Evolutionary conservation across 2,888 invertebrate genomes (phyloP), one percentile per base, ranked within the genome.

Genomic region (Nomada fabriciana): DNA sequence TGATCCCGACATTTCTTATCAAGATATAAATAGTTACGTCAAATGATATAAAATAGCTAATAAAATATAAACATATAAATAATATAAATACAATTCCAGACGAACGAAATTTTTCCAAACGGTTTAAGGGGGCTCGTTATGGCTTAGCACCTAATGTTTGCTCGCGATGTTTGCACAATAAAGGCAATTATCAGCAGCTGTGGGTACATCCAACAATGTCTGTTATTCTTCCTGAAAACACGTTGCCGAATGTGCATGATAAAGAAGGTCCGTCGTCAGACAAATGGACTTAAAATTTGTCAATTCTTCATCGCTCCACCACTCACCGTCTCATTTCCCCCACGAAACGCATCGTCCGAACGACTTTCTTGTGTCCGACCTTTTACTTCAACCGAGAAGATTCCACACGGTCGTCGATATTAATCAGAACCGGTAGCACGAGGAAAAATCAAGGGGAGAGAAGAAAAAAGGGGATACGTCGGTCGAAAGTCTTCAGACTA

Each of bases 181-280:
- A 61, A 13, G 59, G 7, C 70, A 75, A 74, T 82, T 82, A 82
- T 82, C 75, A 82, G 60, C 81, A 75, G 81, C 82, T 70, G 76
- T 55, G 47, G 65, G 53, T 65, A 50, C 29, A 74, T 63, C 57
- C 47, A 65, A 13, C 10, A 52, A 13, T 15, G 42, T 55, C 65
- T 80, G 80, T 81, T 73, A 43, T 65, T 61, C 59, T 53, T 71
- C 36, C 25, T 13, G 20, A 81, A 42, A 67, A 59, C 42, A 63
- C 65, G 18, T 67, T 57, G 18, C 20, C 53, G 43, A 65, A 29
- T 29, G n/a, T 23, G 42, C 42, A 59, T 61, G 20, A 23, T 72
- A 61, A 67, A 47, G 7, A 36, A 5, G 23, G 18, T 4, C 67
- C 36, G 36, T 43, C 25, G 11, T 69, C n/a, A 18, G 25, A 25